Percentiles rank a stretch among this genome's conserved stretches.
Evolutionary conservation across 2,113 vertebrate species (phyloP).

Genomic region (Lamprotornis superbus): DNA sequence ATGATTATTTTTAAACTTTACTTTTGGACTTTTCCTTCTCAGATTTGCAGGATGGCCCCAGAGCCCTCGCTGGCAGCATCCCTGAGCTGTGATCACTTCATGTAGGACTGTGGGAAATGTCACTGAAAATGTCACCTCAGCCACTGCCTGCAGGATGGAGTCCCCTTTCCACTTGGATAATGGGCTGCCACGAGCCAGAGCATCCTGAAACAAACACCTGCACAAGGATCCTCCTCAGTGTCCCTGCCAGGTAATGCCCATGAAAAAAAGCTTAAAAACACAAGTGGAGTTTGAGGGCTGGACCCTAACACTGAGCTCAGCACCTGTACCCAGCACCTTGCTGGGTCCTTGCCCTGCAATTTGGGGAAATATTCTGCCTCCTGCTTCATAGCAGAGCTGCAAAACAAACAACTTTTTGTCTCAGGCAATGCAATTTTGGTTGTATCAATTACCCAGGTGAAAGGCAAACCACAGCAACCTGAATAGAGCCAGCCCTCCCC

Average conservation of each 20-base stretch:
- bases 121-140: neutral
- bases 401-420: neutral
- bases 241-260: neutral
- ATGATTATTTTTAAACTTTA: slow-evolving; percentile 35
- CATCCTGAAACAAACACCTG: neutral
- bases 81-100: neutral
- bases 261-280: neutral
- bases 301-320: neutral
- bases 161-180: neutral
- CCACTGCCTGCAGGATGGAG: neutral
- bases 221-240: neutral
- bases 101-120: neutral
- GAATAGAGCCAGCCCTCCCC: neutral
- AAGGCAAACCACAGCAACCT: neutral
- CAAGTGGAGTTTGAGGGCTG: neutral
- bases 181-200: neutral
- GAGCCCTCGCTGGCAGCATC: neutral
- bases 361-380: neutral
- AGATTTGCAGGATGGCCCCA: neutral
- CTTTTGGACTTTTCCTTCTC: neutral
- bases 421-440: neutral
- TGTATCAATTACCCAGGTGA: neutral
- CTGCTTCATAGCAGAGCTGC: neutral
- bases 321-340: rapidly evolving
- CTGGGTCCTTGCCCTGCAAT: neutral